Evolutionary conservation across 2,797 vertebrate species (phyloP).

Genomic region (Smutsia temminckii): DNA sequence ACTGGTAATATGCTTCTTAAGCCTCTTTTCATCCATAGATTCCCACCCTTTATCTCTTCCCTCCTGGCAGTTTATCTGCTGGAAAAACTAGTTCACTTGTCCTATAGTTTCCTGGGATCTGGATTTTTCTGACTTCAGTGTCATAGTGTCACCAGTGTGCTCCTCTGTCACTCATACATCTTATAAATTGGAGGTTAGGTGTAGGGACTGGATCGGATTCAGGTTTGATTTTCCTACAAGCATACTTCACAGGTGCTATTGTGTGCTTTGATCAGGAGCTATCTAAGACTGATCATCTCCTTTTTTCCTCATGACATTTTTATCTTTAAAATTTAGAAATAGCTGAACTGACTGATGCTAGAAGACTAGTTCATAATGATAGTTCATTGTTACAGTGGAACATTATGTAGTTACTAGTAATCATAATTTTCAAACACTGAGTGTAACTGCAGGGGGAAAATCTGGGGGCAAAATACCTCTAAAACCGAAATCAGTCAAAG

Average conservation of each 20-base stretch:
- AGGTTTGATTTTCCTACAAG: neutral
- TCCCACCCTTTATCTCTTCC: neutral
- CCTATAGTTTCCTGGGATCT: neutral
- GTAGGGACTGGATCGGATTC: neutral
- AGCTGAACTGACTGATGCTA: neutral
- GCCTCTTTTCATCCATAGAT: neutral
- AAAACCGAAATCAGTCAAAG: too few species aligned
- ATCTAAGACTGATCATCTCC: neutral
- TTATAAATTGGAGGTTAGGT: neutral
- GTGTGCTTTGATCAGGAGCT: neutral
- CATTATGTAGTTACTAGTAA: neutral
- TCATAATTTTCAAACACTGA: constrained; percentile 29
- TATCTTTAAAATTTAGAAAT: constrained; percentile 19
- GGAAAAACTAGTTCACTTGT: neutral
- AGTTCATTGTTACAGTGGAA: neutral
- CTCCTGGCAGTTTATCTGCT: neutral
- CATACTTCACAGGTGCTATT: neutral
- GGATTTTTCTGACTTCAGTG: neutral
- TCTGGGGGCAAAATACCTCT: too few species aligned
- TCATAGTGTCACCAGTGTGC: neutral
- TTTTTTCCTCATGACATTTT: neutral
- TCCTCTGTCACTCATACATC: neutral
- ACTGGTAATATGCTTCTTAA: neutral
- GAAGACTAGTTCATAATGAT: neutral
- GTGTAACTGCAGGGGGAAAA: too few species aligned